A percentile compares a stretch with the other conserved stretches of the same genome.
phyloP scores from a whole-genome alignment of 1,140 invertebrate genomes.

The Trachymyrmex septentrionalis region DNA sequence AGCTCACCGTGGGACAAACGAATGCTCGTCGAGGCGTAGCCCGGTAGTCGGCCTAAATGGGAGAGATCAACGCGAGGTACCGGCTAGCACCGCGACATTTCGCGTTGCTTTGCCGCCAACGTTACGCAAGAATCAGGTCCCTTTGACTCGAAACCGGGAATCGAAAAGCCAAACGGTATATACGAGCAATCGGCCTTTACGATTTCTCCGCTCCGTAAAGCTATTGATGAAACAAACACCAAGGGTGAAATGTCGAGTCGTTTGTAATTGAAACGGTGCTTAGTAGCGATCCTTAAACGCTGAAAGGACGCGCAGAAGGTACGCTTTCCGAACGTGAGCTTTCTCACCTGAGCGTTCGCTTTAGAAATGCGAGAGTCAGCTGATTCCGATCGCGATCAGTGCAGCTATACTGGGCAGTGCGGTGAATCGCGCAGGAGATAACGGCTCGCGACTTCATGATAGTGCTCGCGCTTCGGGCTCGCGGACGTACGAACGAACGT shows the following conservation, averaged over 20 bases:
- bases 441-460: conserved; percentile 62
- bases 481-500: conserved; percentile 51
- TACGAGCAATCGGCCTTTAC: not conserved
- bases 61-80: conserved; percentile 52
- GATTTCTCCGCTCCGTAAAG: not conserved
- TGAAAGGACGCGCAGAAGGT: not conserved
- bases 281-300: conserved; percentile 5
- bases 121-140: not conserved
- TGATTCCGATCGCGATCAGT: conserved; percentile 40
- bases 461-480: conserved; percentile 32
- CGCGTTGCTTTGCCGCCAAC: not conserved
- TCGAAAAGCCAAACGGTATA: not conserved
- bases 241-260: not conserved
- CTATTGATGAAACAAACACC: not conserved
- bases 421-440: conserved; percentile 59
- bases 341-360: conserved; percentile 21
- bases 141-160: conserved; percentile 11
- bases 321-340: not conserved
- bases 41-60: conserved; percentile 56
- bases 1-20: conserved; percentile 54
- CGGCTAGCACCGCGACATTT: conserved; percentile 9
- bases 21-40: conserved; percentile 62
- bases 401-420: conserved; percentile 22
- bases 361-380: conserved; percentile 67
- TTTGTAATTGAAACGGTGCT: conserved; percentile 17